Evolutionary conservation across 1,140 invertebrate genomes (phyloP), one percentile per base, ranked within the genome.

Genomic region (Paracyclopina nana): DNA sequence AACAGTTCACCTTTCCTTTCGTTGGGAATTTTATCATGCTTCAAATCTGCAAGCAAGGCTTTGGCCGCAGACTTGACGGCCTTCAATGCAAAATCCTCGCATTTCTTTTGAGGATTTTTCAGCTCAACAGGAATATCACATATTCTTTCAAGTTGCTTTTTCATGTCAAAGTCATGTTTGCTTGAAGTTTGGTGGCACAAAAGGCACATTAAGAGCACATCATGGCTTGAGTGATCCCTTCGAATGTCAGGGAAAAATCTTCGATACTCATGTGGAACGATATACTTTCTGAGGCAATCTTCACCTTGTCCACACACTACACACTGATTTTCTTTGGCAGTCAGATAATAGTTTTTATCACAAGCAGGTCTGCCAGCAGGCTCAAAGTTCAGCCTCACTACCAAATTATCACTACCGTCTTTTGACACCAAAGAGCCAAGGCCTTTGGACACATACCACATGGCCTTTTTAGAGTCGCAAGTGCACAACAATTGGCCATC

Each of bases 221-320:
- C 83, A 61, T 86, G 82, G 1, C 79, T 84, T 24, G 77, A 74
- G 63, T 85, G 82, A 6, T 80, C 74, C 61, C 86, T 85, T 73
- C 85, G 75, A 34, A 79, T 68, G 54, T 70, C 71, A 24, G 82
- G 82, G 59, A 86, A 84, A 61, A 78, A 73, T 66, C 77, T 83
- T 46, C 82, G 72, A 61, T 86, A 87, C 64, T 87, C 82, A 51
- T 76, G 71, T 0, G 83, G 82, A 30, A 88, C 77, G 27, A 88
- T 72, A 57, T 80, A 81, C 61, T 86, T 86, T 2, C 79, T 66
- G 28, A 81, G 74, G 56, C 77, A 82, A 0, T 74, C 73, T 41
- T 83, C 72, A 0, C 61, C 62, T 4, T 62, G 58, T 2, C 82
- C 82, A 63, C 82, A 88, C 0, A 85, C 82, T 5, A 85, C 82